Conservation (phyloP, 2,888 invertebrate species). For the Nasonia oneida region DNA sequence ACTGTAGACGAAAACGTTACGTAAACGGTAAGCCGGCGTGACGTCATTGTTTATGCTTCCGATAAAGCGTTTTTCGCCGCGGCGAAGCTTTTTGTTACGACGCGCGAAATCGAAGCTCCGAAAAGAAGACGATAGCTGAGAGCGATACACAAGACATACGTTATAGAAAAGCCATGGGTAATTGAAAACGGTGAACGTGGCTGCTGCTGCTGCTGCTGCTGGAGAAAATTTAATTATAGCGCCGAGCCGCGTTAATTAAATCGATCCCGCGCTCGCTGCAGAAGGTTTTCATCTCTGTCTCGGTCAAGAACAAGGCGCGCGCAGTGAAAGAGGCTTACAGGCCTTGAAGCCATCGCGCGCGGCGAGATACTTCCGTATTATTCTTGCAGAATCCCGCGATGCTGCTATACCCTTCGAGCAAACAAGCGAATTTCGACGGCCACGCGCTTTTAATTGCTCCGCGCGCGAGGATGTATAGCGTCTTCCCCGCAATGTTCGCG, state of each 20-base stretch:
- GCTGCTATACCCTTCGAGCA: not conserved
- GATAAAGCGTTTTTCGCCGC: not conserved
- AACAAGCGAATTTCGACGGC: constrained; percentile 32
- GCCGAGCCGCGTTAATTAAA: constrained; percentile 56
- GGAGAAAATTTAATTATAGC: not conserved
- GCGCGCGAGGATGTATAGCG: not conserved
- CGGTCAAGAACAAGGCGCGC: constrained; percentile 46
- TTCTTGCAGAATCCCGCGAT: constrained; percentile 28
- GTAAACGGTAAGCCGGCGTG: constrained; percentile 15
- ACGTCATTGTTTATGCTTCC: constrained; percentile 30
- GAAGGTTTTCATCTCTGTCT: constrained; percentile 40
- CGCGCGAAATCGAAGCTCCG: not conserved
- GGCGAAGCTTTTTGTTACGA: not conserved
- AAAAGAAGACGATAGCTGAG: not conserved
- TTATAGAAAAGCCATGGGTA: not conserved
- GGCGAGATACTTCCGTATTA: constrained; percentile 45
- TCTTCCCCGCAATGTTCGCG: not conserved
- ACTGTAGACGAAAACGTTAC: not conserved
- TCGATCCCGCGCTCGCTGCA: constrained; percentile 38
- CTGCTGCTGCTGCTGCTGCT: not conserved
- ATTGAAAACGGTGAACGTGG: constrained; percentile 56
- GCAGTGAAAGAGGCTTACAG: not conserved
- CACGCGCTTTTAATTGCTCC: constrained; percentile 6
- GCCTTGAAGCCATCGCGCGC: constrained; percentile 28
- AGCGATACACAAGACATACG: not conserved